Evolutionary conservation across 2,888 invertebrate species (phyloP).

Genomic region (Phengaris alcon): DNA sequence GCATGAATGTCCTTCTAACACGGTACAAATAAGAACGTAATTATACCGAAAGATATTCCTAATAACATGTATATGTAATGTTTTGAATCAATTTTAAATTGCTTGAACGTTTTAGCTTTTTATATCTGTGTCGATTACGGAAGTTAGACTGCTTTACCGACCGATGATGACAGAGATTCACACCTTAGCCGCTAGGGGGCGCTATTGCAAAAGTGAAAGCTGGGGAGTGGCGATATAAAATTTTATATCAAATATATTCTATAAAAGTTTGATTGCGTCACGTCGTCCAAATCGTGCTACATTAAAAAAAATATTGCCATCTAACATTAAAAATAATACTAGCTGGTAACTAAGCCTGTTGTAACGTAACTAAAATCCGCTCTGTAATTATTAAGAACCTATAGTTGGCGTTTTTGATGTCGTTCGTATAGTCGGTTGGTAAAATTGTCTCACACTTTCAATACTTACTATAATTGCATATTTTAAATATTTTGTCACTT

Average conservation of each 20-base stretch:
- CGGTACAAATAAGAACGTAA: neutral
- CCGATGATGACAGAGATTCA: neutral
- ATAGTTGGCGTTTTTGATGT: neutral
- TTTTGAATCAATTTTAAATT: neutral
- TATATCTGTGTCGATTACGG: neutral
- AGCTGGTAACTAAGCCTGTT: too few species aligned
- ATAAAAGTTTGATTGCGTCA: too few species aligned
- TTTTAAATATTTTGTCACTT: neutral
- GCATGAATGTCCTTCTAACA: neutral
- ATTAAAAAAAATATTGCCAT: too few species aligned
- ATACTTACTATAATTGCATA: neutral
- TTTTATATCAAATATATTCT: too few species aligned
- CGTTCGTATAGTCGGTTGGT: neutral
- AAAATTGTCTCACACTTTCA: neutral
- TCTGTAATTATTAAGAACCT: neutral
- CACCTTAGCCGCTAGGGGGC: neutral
- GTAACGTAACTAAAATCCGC: too few species aligned
- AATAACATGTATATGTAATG: neutral
- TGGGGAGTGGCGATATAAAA: too few species aligned
- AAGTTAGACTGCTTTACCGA: conserved; percentile 9
- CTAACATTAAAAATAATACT: too few species aligned
- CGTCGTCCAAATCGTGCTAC: too few species aligned
- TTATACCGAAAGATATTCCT: conserved; percentile 12
- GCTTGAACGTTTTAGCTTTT: conserved; percentile 11
- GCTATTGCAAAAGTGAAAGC: neutral